These are phyloP conservation scores for Dryobates pubescens DNA, from an alignment of 2,797 vertebrate genomes.

Conservation along the genomic window DNA sequence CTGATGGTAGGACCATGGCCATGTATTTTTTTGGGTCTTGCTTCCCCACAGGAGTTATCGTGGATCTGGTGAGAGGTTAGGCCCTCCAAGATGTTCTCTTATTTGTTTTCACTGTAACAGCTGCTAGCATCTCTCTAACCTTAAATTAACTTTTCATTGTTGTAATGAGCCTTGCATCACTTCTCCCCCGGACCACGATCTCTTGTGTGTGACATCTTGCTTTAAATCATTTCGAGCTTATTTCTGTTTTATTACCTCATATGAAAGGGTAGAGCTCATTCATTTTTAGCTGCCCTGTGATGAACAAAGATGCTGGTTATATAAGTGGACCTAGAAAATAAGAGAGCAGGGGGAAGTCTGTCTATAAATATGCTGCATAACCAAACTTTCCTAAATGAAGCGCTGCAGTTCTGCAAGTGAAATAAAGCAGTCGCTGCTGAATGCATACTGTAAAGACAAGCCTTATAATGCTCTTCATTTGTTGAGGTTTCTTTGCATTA, in stretches of 20 bases:
- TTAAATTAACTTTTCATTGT: slow-evolving; percentile 27
- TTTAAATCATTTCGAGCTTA: background rate
- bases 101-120: slow-evolving; percentile 39
- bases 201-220: background rate
- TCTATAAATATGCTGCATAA: slow-evolving; percentile 10
- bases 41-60: background rate
- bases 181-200: background rate
- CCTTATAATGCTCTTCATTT: slow-evolving; percentile 64
- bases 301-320: background rate
- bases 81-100: slow-evolving; percentile 17
- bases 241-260: background rate
- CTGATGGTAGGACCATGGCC: background rate
- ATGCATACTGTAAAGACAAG: slow-evolving; percentile 22
- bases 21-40: background rate
- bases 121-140: slow-evolving; percentile 31
- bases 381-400: slow-evolving; percentile 34
- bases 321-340: slow-evolving; percentile 15
- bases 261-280: background rate
- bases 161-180: slow-evolving; percentile 19
- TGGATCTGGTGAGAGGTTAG: background rate
- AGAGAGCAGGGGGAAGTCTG: background rate
- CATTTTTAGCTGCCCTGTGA: slow-evolving; percentile 1
- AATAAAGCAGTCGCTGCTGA: slow-evolving; percentile 2
- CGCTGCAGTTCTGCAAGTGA: slow-evolving; percentile 4
- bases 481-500: slow-evolving; percentile 82